phyloP scores from a whole-genome alignment of 1,140 invertebrate species.

The Pissodes strobi region DNA sequence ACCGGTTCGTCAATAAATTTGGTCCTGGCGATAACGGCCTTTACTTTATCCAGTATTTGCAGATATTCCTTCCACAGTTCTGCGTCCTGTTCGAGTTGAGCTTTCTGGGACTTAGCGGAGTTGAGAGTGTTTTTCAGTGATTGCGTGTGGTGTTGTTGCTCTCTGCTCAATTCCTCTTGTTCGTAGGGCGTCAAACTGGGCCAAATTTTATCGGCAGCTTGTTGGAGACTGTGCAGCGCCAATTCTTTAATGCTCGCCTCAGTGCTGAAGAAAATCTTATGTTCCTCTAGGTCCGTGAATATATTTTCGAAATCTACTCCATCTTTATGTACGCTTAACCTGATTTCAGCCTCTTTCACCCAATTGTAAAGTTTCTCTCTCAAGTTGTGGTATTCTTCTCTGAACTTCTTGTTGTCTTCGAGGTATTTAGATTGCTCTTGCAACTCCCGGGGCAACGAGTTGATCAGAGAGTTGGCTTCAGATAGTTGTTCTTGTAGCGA shows the following conservation, averaged over 20 bases:
- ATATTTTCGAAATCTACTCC: constrained; percentile 89
- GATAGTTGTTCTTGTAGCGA: constrained; percentile 81
- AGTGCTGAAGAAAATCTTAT: constrained; percentile 82
- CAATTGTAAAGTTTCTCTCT: constrained; percentile 81
- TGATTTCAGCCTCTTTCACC: constrained; percentile 81
- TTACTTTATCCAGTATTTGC: constrained; percentile 75
- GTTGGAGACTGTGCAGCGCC: constrained; percentile 79
- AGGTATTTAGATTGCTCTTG: constrained; percentile 79
- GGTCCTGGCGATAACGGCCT: constrained; percentile 71
- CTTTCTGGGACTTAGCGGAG: constrained; percentile 75
- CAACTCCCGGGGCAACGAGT: constrained; percentile 77
- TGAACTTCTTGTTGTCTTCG: constrained; percentile 76
- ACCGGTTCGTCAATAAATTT: constrained; percentile 76
- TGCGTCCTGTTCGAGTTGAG: constrained; percentile 74
- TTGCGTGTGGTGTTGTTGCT: constrained; percentile 78
- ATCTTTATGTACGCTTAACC: constrained; percentile 76
- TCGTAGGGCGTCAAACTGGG: constrained; percentile 77
- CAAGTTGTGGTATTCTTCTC: constrained; percentile 72
- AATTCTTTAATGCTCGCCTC: constrained; percentile 77
- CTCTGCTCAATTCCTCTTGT: constrained; percentile 78
- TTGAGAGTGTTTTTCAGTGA: constrained; percentile 80
- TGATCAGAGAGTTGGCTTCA: constrained; percentile 76
- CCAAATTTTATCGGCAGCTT: constrained; percentile 84
- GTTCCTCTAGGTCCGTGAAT: constrained; percentile 79
- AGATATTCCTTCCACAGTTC: constrained; percentile 81